Base-by-base conservation (phyloP, 2,888 invertebrate genomes). In the Oxystoma pomonae region DNA sequence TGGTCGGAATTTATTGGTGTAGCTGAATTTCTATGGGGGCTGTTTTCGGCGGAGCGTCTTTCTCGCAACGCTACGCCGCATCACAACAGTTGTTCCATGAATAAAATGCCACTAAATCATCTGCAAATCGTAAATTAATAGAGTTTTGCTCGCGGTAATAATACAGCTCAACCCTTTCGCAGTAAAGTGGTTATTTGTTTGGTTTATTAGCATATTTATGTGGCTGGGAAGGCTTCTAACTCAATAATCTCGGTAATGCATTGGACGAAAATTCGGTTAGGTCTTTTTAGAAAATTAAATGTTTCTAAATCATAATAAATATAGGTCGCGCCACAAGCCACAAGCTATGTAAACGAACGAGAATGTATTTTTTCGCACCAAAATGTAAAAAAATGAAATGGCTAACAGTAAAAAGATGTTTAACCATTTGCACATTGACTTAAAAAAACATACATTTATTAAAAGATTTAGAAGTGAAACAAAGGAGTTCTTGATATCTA, bases 71-170 rank as follows among this genome's bases (percentile, higher is more conserved):
- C 35, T 35, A 35, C 35, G 50, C 63, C 20, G 56, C 60, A 61
- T 63, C 56, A 62, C 63, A 63, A 63, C 65, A 65, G 65, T 65
- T 65, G 65, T 62, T 50, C 61, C 56, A 65, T 65, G 65, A 65
- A 65, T 65, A 65, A 65, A 65, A 63, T 63, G 63, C 57, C 51
- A 18, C 22, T 60, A 63, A 62, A 62, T 65, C 60, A 65, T 35
- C 35, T 35, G 12, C 35, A 12, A 65, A 61, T 65, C 60, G 53
- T 62, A 53, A 17, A 58, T 58, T 63, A 35, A 35, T 35, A 35
- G 35, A 35, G 35, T 35, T 65, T 63, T 60, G 60, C 59, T 65
- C 60, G 63, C 12, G 5, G 35, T 65, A 65, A 65, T 62, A 60
- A 21, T 57, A 22, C 49, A 19, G 58, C 56, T 61, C 61, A 65